Percentiles rank a stretch among this genome's conserved stretches.
phyloP scores from a whole-genome alignment of 2,113 vertebrate species.

The Megaceryle maxima region DNA sequence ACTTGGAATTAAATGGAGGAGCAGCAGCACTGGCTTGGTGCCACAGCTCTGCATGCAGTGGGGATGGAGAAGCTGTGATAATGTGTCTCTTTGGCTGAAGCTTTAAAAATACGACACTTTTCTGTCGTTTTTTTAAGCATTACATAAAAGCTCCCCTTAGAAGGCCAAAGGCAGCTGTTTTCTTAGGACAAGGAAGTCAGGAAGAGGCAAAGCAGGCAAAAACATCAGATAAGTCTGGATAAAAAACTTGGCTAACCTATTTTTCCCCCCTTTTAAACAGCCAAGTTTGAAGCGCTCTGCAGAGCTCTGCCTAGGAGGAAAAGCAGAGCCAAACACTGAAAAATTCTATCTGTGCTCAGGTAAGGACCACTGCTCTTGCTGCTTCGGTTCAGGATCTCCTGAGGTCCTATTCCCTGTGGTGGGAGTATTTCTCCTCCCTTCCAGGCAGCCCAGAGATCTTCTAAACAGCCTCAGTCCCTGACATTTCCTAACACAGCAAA shows the following conservation, averaged over 20 bases:
- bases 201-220: constrained; percentile 39
- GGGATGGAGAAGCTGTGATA: constrained; percentile 11
- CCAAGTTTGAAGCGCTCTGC: background rate
- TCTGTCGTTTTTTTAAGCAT: background rate
- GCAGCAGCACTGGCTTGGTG: background rate
- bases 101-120: constrained; percentile 20
- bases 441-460: background rate
- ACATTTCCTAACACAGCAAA: background rate
- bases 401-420: background rate
- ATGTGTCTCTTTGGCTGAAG: background rate
- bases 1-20: background rate
- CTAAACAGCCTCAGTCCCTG: background rate
- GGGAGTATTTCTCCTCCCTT: background rate
- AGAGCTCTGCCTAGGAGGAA: background rate
- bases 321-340: background rate
- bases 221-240: constrained; percentile 30
- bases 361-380: background rate
- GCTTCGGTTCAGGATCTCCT: accelerated
- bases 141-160: constrained; percentile 1
- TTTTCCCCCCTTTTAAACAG: background rate
- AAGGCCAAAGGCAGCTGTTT: constrained; percentile 49
- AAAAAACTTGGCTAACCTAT: constrained; percentile 49
- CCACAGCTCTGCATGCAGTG: constrained; percentile 1
- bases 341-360: background rate
- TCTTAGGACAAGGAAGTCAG: constrained; percentile 19